phyloP scores from a whole-genome alignment of 2,113 vertebrate species.

The Puffinus mauretanicus region DNA sequence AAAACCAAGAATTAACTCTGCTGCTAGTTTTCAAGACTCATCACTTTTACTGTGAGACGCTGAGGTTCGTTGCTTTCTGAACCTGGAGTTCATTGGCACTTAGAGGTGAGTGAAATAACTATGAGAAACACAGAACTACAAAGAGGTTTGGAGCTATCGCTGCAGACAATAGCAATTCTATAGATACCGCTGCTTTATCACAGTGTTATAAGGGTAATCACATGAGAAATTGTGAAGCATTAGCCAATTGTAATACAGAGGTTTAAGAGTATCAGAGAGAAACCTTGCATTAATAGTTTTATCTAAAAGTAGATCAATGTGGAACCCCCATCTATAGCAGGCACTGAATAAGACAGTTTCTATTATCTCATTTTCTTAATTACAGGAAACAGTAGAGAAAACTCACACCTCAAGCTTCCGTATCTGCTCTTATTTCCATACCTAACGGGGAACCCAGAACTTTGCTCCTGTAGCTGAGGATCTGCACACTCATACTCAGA shows the following conservation, averaged over 20 bases:
- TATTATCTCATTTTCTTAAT: slow-evolving; percentile 36
- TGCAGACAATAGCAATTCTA: not conserved
- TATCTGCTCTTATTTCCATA: not conserved
- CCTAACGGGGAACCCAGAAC: not conserved
- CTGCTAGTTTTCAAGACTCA: not conserved
- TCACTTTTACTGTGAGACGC: not conserved
- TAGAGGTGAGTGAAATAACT: not conserved
- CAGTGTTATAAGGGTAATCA: not conserved
- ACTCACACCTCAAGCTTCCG: not conserved
- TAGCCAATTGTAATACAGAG: not conserved
- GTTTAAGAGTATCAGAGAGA: not conserved
- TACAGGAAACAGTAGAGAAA: slow-evolving; percentile 35
- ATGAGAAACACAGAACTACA: not conserved
- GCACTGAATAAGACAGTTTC: not conserved
- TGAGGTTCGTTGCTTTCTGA: not conserved
- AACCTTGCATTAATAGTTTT: not conserved
- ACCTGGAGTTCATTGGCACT: not conserved
- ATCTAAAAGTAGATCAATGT: not conserved
- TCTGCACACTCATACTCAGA: not conserved
- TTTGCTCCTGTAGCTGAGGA: not conserved
- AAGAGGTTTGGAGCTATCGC: not conserved
- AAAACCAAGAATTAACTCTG: not conserved
- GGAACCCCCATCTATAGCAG: not conserved
- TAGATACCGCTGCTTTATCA: not conserved
- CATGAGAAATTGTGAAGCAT: not conserved